phyloP scores from a whole-genome alignment of 2,888 invertebrate species.

The Acronicta psi region DNA sequence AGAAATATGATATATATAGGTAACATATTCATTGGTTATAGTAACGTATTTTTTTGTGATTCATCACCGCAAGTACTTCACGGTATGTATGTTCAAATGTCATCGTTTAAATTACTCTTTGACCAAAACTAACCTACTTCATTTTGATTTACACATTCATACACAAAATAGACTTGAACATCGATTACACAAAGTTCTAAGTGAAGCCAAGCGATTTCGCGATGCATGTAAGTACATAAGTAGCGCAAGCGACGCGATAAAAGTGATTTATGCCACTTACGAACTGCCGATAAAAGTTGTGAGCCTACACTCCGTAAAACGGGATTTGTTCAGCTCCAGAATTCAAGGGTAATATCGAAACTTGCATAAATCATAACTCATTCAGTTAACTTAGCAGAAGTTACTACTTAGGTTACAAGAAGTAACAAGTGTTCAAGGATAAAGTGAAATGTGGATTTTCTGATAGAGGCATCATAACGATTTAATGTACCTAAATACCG shows the following conservation, averaged over 20 bases:
- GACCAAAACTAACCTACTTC: no score
- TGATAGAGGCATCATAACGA: neutral
- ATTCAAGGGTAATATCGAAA: constrained; percentile 61
- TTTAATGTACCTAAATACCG: neutral
- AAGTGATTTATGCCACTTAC: constrained; percentile 64
- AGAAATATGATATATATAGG: no score
- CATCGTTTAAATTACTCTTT: no score
- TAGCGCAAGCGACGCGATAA: constrained; percentile 60
- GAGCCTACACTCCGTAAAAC: constrained; percentile 36
- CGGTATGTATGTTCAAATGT: no score
- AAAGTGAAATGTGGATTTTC: neutral
- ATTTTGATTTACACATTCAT: neutral
- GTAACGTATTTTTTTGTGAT: no score
- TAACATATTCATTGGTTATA: no score
- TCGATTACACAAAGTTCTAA: constrained; percentile 38
- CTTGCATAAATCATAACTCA: constrained; percentile 48
- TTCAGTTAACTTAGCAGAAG: constrained; percentile 32
- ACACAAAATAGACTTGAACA: constrained; percentile 29
- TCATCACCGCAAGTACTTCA: no score
- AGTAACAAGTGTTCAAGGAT: constrained; percentile 18
- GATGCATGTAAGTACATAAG: constrained; percentile 44
- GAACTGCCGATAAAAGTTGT: constrained; percentile 51
- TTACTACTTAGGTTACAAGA: constrained; percentile 27
- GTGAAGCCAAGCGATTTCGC: constrained; percentile 21
- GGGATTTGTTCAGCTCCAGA: constrained; percentile 42